Evolutionary conservation across 2,888 invertebrate genomes (phyloP).

Genomic region (Eupithecia exiguata): DNA sequence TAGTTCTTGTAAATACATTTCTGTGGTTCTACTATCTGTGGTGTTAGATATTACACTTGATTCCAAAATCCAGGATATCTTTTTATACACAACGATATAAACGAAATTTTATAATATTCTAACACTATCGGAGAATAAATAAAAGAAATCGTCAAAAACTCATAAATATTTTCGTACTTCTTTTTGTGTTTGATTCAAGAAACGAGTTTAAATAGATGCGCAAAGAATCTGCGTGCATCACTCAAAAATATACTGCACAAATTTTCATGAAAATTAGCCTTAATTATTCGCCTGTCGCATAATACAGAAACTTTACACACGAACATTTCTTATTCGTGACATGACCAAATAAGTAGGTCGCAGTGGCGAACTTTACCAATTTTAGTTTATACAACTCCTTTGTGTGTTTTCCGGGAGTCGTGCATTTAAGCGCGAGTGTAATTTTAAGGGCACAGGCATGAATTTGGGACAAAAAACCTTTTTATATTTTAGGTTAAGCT

Average conservation of each 20-base stretch:
- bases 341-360: conserved; percentile 34
- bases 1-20: too few species aligned
- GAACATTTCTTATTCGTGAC: conserved; percentile 34
- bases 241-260: background rate
- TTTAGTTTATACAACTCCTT: conserved; percentile 36
- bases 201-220: background rate
- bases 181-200: too few species aligned
- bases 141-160: too few species aligned
- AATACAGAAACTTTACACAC: conserved; percentile 27
- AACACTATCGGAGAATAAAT: background rate
- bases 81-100: too few species aligned
- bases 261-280: conserved; percentile 20
- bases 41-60: too few species aligned
- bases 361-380: conserved; percentile 32
- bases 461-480: background rate
- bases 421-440: conserved; percentile 5
- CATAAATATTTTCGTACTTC: too few species aligned
- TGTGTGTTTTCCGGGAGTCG: conserved; percentile 28
- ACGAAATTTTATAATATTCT: too few species aligned
- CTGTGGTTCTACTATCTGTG: too few species aligned
- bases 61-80: background rate
- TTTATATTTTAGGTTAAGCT: conserved; percentile 1
- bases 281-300: conserved; percentile 23
- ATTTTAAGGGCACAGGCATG: background rate
- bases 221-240: background rate